Evolutionary conservation across 2,888 invertebrate genomes (phyloP).

Genomic region (Melanophora roralis): DNA sequence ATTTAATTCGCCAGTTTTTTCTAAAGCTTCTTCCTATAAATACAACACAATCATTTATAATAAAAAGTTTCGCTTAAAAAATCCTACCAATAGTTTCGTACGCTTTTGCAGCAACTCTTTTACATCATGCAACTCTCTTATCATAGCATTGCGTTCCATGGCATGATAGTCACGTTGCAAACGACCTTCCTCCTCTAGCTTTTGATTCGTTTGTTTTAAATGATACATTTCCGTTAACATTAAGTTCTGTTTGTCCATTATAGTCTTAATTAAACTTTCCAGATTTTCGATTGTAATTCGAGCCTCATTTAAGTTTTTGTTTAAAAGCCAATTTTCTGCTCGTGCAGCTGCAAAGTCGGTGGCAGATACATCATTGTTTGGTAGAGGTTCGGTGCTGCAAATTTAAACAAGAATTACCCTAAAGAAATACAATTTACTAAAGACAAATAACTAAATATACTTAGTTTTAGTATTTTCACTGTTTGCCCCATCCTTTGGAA

Average conservation of each 20-base stretch:
- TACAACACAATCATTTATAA: no score
- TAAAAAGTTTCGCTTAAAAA: no score
- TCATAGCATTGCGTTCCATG: constrained; percentile 69
- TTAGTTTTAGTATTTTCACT: constrained; percentile 24
- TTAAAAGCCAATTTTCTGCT: constrained; percentile 72
- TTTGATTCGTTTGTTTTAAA: constrained; percentile 67
- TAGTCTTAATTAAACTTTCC: constrained; percentile 69
- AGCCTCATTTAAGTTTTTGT: constrained; percentile 67
- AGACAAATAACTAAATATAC: neutral
- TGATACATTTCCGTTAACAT: constrained; percentile 70
- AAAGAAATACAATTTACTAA: neutral
- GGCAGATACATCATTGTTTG: constrained; percentile 64
- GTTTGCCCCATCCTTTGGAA: neutral
- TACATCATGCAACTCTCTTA: constrained; percentile 68
- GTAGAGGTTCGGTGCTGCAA: constrained; percentile 7
- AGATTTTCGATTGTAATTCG: constrained; percentile 70
- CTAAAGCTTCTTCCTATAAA: constrained; percentile 63
- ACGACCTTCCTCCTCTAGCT: constrained; percentile 68
- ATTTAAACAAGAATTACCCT: neutral
- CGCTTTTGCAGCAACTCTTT: constrained; percentile 63
- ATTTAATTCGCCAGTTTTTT: constrained; percentile 63
- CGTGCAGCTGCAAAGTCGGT: constrained; percentile 69
- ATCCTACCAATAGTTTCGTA: constrained; percentile 62
- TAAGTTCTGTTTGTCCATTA: constrained; percentile 72
- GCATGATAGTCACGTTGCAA: constrained; percentile 72